Conservation (phyloP, 2,797 vertebrate genomes). For the Helostoma temminkii region DNA sequence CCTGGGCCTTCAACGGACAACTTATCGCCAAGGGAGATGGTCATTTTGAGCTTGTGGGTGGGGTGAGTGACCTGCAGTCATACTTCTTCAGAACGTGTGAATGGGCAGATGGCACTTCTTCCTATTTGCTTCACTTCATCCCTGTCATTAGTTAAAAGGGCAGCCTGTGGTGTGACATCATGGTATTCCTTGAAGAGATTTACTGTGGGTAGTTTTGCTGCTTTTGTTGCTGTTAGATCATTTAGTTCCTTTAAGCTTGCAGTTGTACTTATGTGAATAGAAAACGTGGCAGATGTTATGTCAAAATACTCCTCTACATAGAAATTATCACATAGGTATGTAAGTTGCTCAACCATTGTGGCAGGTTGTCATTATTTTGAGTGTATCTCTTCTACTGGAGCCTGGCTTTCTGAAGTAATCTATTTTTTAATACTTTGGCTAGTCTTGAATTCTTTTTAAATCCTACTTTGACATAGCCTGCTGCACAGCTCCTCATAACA, state of each 20-base stretch:
- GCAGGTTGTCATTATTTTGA: conserved; percentile 60
- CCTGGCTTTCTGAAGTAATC: conserved; percentile 50
- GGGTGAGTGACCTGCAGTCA: conserved; percentile 86
- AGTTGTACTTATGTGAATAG: conserved; percentile 56
- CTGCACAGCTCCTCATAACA: conserved; percentile 53
- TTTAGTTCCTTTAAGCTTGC: conserved; percentile 35
- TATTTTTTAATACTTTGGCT: conserved; percentile 55
- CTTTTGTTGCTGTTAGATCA: conserved; percentile 44
- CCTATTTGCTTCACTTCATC: conserved; percentile 57
- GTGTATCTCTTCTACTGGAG: conserved; percentile 32
- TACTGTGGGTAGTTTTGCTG: conserved; percentile 28
- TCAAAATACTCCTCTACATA: conserved; percentile 55
- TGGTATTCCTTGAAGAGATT: conserved; percentile 46
- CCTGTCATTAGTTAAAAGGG: conserved; percentile 56
- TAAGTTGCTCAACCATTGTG: conserved; percentile 60
- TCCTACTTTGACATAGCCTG: conserved; percentile 63
- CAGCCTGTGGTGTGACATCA: conserved; percentile 61
- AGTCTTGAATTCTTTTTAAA: conserved; percentile 60
- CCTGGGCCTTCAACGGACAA: conserved; percentile 95
- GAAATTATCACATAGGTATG: conserved; percentile 47
- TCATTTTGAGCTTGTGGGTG: conserved; percentile 94
- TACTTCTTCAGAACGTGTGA: conserved; percentile 55
- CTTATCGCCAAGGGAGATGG: conserved; percentile 88
- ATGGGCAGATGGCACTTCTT: conserved; percentile 70
- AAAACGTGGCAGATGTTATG: conserved; percentile 32